Percentiles rank a stretch among this genome's conserved stretches.
Evolutionary conservation across 2,797 vertebrate species (phyloP).

Genomic region (Propithecus deckenii): DNA sequence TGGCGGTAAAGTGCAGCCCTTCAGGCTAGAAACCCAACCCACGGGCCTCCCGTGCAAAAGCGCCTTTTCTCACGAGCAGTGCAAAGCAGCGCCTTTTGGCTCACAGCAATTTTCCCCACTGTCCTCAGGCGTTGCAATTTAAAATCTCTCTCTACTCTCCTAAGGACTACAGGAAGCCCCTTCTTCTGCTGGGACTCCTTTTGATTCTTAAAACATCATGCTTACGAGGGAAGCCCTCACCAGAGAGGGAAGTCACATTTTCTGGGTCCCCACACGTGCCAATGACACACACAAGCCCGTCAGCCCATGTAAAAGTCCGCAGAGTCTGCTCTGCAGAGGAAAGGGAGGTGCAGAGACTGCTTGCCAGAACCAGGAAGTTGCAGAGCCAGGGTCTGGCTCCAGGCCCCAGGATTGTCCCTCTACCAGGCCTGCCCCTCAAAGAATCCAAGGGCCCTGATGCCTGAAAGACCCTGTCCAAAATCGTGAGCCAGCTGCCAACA

Average conservation of each 20-base stretch:
- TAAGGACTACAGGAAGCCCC: too few relatives aligned
- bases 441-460: neutral
- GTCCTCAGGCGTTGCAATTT: neutral
- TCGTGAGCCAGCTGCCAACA: neutral
- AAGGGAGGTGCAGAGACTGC: neutral
- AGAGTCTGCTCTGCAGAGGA: neutral
- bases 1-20: neutral
- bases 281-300: neutral
- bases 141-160: neutral
- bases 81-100: neutral
- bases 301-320: too few relatives aligned
- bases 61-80: rapidly evolving
- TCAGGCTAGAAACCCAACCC: neutral
- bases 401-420: neutral
- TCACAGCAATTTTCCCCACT: neutral
- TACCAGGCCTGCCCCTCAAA: neutral
- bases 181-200: neutral
- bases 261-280: neutral
- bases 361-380: too few relatives aligned
- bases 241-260: neutral
- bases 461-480: neutral
- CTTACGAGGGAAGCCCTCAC: neutral
- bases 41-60: neutral
- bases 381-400: neutral
- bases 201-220: neutral